Conservation (phyloP, 1,140 invertebrate genomes). For the Agrypnia vestita region DNA sequence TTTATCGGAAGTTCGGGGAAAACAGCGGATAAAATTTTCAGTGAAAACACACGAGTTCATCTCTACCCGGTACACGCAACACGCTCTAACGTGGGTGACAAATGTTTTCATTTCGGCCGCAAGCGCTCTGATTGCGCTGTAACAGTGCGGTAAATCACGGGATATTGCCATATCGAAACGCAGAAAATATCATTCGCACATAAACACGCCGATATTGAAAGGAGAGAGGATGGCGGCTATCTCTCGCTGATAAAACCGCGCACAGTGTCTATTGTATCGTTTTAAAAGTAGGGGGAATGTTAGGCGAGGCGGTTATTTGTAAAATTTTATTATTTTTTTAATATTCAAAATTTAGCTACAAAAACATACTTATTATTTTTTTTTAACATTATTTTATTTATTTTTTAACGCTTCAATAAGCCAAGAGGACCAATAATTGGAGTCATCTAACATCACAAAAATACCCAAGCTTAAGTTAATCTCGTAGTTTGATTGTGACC, state of each 20-base stretch:
- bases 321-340: no score
- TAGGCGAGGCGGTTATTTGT: no score
- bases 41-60: constrained; percentile 13
- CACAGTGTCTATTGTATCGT: no score
- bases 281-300: no score
- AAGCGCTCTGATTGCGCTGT: constrained; percentile 52
- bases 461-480: no score
- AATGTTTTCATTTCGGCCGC: constrained; percentile 53
- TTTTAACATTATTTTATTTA: no score
- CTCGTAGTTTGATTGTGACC: no score
- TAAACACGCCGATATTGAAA: constrained; percentile 38
- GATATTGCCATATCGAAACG: constrained; percentile 56
- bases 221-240: constrained; percentile 1
- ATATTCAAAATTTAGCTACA: no score
- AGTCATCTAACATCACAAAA: no score
- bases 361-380: no score
- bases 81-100: background rate
- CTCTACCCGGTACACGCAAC: background rate
- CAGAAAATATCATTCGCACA: constrained; percentile 26
- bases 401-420: no score
- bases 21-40: constrained; percentile 18
- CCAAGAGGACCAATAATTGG: no score
- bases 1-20: background rate
- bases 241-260: background rate
- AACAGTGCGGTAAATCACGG: constrained; percentile 57